A percentile compares a stretch with the other conserved stretches of the same genome.
Conservation (phyloP, 2,113 vertebrate genomes). For the Tachysurus fulvidraco region DNA sequence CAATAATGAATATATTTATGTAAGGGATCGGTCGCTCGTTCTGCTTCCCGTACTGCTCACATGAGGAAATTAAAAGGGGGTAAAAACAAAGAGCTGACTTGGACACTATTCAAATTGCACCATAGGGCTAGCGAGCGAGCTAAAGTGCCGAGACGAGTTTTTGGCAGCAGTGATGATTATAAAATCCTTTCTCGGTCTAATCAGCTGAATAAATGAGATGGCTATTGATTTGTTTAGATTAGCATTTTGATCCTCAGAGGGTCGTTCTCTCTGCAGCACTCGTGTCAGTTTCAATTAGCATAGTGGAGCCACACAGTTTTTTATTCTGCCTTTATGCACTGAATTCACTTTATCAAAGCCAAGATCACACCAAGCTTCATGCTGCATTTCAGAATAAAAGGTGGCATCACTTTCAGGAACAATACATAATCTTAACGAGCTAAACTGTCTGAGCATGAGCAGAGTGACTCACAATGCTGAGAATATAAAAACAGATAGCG, state of each 20-base stretch:
- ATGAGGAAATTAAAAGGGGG: slow-evolving; percentile 45
- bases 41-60: slow-evolving; percentile 29
- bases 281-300: slow-evolving; percentile 59
- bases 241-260: slow-evolving; percentile 57
- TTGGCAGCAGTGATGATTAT: slow-evolving; percentile 49
- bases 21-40: slow-evolving; percentile 37
- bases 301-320: slow-evolving; percentile 42
- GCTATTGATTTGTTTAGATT: slow-evolving; percentile 64
- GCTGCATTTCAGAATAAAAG: not conserved
- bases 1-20: slow-evolving; percentile 62
- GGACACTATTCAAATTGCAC: slow-evolving; percentile 51
- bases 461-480: not conserved
- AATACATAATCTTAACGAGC: not conserved
- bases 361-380: slow-evolving; percentile 21
- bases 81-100: slow-evolving; percentile 38
- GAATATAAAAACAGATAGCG: not conserved
- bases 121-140: not conserved
- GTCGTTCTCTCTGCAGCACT: slow-evolving; percentile 53
- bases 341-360: slow-evolving; percentile 16
- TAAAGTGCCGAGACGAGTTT: slow-evolving; percentile 39
- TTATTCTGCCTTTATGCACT: slow-evolving; percentile 47
- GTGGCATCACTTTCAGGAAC: not conserved
- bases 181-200: slow-evolving; percentile 58
- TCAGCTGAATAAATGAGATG: slow-evolving; percentile 63
- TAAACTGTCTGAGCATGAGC: not conserved